A percentile compares a stretch with the other conserved stretches of the same genome.
Conservation (phyloP, 2,888 invertebrate genomes). For the Parnassius mnemosyne region DNA sequence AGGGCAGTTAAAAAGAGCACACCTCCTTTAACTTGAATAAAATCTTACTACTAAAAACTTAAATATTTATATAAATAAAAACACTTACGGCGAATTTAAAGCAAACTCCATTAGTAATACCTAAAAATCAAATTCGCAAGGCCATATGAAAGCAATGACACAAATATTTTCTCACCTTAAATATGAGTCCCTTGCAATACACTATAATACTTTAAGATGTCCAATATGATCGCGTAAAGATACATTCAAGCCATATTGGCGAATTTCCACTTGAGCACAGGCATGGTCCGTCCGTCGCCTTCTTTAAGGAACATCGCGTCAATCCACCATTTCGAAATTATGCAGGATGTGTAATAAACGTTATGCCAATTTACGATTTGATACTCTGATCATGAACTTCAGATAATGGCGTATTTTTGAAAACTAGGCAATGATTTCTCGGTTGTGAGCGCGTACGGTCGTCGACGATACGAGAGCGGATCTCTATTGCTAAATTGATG, state of each 20-base stretch:
- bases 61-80: too few species aligned
- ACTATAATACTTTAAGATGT: conserved; percentile 39
- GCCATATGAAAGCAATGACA: neutral
- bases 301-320: conserved; percentile 52
- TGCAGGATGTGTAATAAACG: conserved; percentile 23
- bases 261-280: conserved; percentile 52
- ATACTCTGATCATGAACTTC: conserved; percentile 27
- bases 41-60: too few species aligned
- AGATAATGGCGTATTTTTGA: conserved; percentile 24
- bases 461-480: conserved; percentile 32
- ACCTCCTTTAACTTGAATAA: too few species aligned
- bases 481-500: conserved; percentile 69
- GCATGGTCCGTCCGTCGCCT: conserved; percentile 49
- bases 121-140: neutral
- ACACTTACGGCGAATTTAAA: too few species aligned
- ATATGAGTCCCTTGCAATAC: conserved; percentile 47
- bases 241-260: conserved; percentile 68
- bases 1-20: too few species aligned
- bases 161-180: conserved; percentile 51
- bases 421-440: conserved; percentile 10
- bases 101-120: neutral
- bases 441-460: conserved; percentile 28
- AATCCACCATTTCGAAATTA: conserved; percentile 57
- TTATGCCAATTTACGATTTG: conserved; percentile 31
- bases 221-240: conserved; percentile 41